These are phyloP conservation scores for Chloroclystis v-ata DNA, from an alignment of 2,888 invertebrate genomes.

Conservation along the genomic window DNA sequence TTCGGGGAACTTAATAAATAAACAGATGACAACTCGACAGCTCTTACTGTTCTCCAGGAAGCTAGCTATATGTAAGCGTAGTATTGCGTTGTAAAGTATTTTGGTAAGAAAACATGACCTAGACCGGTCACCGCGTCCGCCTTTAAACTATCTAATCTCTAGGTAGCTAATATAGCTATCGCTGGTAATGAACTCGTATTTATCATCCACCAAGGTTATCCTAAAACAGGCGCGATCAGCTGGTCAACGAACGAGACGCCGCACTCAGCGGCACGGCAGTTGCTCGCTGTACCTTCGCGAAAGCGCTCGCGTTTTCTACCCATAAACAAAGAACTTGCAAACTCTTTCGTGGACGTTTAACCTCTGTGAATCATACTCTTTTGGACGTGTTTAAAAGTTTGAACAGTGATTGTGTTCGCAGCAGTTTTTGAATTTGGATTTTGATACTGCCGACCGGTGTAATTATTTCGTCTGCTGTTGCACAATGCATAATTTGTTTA, in stretches of 20 bases:
- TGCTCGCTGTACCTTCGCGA: conserved; percentile 14
- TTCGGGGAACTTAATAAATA: no score
- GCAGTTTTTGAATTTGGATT: conserved; percentile 13
- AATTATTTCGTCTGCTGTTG: neutral
- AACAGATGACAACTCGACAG: no score
- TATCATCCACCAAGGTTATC: conserved; percentile 22
- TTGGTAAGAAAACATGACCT: conserved; percentile 1
- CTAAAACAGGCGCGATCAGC: conserved; percentile 23
- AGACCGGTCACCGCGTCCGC: conserved; percentile 9
- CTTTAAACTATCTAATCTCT: conserved; percentile 10
- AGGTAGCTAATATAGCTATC: conserved; percentile 11
- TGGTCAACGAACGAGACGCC: conserved; percentile 29
- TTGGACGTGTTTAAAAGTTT: conserved; percentile 5
- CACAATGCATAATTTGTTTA: neutral
- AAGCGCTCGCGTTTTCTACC: conserved; percentile 3
- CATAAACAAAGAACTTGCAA: conserved; percentile 20
- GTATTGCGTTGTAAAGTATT: neutral
- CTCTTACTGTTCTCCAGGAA: no score
- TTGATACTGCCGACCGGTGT: conserved; percentile 2
- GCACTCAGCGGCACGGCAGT: conserved; percentile 6
- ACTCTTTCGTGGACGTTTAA: conserved; percentile 3
- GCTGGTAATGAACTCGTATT: conserved; percentile 21
- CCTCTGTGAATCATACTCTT: conserved; percentile 1
- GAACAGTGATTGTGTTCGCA: conserved; percentile 1
- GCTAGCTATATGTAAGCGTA: no score